Base-by-base conservation (phyloP, 2,797 vertebrate species). In the Darevskia mixta region DNA sequence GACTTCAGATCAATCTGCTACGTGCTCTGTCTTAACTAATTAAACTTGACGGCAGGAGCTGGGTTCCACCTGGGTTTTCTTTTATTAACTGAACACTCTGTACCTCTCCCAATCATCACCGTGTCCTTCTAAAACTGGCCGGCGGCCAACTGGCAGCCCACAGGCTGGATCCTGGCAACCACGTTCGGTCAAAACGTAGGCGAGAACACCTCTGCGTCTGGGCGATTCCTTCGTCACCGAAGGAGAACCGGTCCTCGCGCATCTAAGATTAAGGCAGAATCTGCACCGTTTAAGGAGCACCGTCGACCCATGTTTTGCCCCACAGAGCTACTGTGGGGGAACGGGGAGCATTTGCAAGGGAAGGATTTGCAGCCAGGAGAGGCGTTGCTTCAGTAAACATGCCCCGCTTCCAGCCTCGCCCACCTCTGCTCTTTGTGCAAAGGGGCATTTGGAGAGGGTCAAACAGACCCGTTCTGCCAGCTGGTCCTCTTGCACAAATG, bases 31-130 rank as follows among this genome's bases (percentile, higher is more conserved):
- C 32, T 80, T 81, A 87, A 84, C 86, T 71, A 69, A 89, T 86
- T 89, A 86, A 84, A 89, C 88, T 82, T 85, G 75, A 64, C n/a
- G 35, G 87, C 78, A 67, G 72, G 71, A 67, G 71, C n/a, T 80
- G 77, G 55, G 69, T 89, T 81, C 88, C 77, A 86, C 86, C 86
- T 67, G 41, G 79, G 66, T 55, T 88, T 83, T 71, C 82, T 67
- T 67, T 86, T 43, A 90, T 90, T 90, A 76, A 87, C 29, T 76
- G 82, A 69, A 85, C 67, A 9, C 82, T 84, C 58, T 84, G 77
- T 85, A 45, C 69, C 86, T 77, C 32, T 67, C 58, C 23, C 71
- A 75, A 41, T 58, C 71, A 61, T 58, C 29, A 72, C 71, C 77
- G 35, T 69, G 69, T 38, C 82, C 86, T 80, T 85, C 71, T 64